phyloP scores from a whole-genome alignment of 1,140 invertebrate species.

The Patella vulgata region DNA sequence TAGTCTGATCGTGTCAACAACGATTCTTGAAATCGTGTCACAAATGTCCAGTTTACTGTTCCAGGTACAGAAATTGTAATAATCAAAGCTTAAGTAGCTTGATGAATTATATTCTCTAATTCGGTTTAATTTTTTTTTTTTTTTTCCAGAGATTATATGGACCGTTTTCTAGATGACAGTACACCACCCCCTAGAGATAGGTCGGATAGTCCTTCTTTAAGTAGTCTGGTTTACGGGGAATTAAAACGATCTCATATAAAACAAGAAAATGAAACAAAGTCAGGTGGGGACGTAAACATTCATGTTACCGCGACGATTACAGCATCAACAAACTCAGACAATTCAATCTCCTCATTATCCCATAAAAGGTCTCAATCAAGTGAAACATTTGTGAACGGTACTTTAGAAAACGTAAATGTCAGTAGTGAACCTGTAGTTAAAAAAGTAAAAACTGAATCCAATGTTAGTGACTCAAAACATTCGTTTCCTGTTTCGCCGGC shows the following conservation, averaged over 20 bases:
- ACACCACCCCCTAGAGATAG: conserved; percentile 42
- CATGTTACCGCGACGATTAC: too few species aligned
- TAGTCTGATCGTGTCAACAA: too few species aligned
- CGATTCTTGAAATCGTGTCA: too few species aligned
- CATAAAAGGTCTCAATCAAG: neutral
- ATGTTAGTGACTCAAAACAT: conserved; percentile 33
- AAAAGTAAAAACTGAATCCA: conserved; percentile 33
- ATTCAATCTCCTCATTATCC: neutral
- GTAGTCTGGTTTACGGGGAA: conserved; percentile 75
- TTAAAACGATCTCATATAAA: conserved; percentile 69
- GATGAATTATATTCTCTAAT: too few species aligned
- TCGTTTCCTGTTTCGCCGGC: conserved; percentile 20
- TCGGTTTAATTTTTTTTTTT: conserved; percentile 41
- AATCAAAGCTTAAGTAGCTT: too few species aligned
- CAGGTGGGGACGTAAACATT: too few species aligned
- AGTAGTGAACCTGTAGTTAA: conserved; percentile 23
- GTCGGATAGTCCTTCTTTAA: conserved; percentile 66
- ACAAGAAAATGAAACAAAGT: conserved; percentile 25
- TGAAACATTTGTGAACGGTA: conserved; percentile 18
- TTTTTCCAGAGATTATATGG: conserved; percentile 83
- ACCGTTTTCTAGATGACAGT: conserved; percentile 81
- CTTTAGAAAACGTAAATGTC: conserved; percentile 10
- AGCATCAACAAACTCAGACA: neutral
- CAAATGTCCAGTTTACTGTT: too few species aligned
- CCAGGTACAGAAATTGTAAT: too few species aligned